A percentile compares a stretch with the other conserved stretches of the same genome.
Evolutionary conservation across 1,140 invertebrate genomes (phyloP).

Genomic region (Paraescarpia echinospica): DNA sequence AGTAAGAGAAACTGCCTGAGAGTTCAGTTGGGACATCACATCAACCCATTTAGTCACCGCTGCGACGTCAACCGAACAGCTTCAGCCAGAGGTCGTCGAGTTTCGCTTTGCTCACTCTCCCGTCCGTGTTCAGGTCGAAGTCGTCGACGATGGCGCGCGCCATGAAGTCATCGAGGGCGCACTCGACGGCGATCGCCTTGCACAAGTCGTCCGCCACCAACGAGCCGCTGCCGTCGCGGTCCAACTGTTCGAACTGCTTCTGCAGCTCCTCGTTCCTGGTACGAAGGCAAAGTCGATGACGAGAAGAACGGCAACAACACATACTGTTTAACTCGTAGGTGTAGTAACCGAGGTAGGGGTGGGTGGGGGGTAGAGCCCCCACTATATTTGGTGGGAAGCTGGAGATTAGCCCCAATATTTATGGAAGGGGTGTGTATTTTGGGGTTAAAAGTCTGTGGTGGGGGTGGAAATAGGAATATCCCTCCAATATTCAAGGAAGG

Average conservation of each 20-base stretch:
- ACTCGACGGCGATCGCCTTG: background rate
- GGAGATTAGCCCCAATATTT: too few relatives aligned
- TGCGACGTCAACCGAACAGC: background rate
- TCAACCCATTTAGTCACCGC: background rate
- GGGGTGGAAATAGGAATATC: too few relatives aligned
- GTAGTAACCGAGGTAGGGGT: too few relatives aligned
- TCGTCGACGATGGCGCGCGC: background rate
- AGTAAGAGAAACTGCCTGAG: background rate
- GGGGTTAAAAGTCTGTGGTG: too few relatives aligned
- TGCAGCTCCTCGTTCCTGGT: background rate
- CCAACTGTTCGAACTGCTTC: background rate
- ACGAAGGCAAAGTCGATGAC: background rate
- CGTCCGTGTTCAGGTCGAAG: conserved; percentile 12
- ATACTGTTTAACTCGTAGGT: too few relatives aligned
- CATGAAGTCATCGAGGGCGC: background rate
- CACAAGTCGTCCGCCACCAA: background rate
- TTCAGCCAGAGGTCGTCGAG: conserved; percentile 8
- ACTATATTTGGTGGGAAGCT: too few relatives aligned
- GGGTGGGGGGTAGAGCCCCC: too few relatives aligned
- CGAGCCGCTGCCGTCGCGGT: background rate
- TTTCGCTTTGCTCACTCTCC: background rate
- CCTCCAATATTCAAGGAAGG: too few relatives aligned
- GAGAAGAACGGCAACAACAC: background rate
- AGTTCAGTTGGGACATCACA: background rate
- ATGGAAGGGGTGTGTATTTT: too few relatives aligned